Base-by-base conservation (phyloP, 2,888 invertebrate species). In the Stenotaenia linearis region DNA sequence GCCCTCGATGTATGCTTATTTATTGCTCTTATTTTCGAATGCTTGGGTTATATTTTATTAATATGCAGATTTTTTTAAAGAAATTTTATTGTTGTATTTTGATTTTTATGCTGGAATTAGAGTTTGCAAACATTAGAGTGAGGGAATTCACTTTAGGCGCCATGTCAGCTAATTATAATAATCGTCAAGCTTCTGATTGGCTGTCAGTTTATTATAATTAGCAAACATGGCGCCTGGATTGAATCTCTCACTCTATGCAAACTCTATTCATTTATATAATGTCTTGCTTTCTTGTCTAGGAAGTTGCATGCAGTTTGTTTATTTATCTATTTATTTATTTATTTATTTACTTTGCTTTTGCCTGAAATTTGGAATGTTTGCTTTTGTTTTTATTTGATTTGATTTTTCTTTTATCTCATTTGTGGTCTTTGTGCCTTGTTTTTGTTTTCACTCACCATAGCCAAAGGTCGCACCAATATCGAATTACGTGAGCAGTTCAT, bases 401-500 rank as follows among this genome's bases (percentile, higher is more conserved):
- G 69, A 76, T 35, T 25, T 32, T 23, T 50, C 77, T 30, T n/a
- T 32, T 61, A n/a, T 35, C 18, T 61, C 23, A 21, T 32, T 77
- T 78, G 79, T 69, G n/a, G 77, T 81, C 79, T 21, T 75, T 79
- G 37, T 79, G 35, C 28, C 32, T n/a, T 45, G 18, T 37, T 80
- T 78, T 56, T 23, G 25, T 61, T 30, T 78, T 21, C 32, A 69
- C 82, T 81, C 45, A 32, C 15, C 2, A 9, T 90, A 98, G 98
- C 98, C 90, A 97, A 98, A 91, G 98, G 98, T 90, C 94, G 98
- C 90, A 98, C 98, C 89, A 99, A 99, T 91, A 95, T 98, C 90
- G 98, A 98, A 90, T 92, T 99, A 87, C 92, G 98, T 87, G 98
- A 98, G 89, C 96, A 97, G 90, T 98, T 98, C 91, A 96, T 97